Conservation (phyloP, 1,140 invertebrate species). For the Coelopa frigida region DNA sequence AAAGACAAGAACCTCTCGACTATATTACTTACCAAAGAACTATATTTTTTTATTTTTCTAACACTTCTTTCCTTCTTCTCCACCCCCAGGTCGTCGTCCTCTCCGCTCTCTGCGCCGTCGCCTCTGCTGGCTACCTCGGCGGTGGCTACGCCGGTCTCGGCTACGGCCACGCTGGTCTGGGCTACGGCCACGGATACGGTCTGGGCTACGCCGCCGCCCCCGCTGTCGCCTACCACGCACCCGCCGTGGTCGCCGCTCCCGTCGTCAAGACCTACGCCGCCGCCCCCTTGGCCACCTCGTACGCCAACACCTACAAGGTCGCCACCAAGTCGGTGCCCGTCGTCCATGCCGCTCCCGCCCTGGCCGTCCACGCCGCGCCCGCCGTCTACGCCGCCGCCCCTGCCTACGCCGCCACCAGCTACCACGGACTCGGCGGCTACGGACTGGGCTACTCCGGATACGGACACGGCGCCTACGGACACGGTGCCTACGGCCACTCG, state of each 20-base stretch:
- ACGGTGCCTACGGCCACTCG: slow-evolving; percentile 6
- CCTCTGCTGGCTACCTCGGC: slow-evolving; percentile 35
- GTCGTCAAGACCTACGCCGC: slow-evolving; percentile 28
- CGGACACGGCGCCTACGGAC: slow-evolving; percentile 18
- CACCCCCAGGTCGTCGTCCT: slow-evolving; percentile 27
- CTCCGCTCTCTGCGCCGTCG: slow-evolving; percentile 38
- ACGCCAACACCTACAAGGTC: slow-evolving; percentile 54
- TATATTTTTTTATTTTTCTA: too few relatives aligned
- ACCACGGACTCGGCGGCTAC: slow-evolving; percentile 20
- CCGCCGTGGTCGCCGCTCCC: slow-evolving; percentile 34
- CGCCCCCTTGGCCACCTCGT: slow-evolving; percentile 49
- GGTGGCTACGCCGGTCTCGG: slow-evolving; percentile 30
- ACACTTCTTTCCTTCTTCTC: not conserved
- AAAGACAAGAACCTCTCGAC: too few relatives aligned
- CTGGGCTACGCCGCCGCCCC: slow-evolving; percentile 24
- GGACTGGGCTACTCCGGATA: slow-evolving; percentile 7
- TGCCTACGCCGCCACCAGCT: slow-evolving; percentile 34
- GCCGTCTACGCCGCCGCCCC: slow-evolving; percentile 32
- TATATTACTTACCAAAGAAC: too few relatives aligned
- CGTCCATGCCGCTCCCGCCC: slow-evolving; percentile 37
- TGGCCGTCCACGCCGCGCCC: slow-evolving; percentile 23
- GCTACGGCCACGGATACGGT: slow-evolving; percentile 16
- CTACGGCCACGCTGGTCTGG: slow-evolving; percentile 16
- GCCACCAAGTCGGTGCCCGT: slow-evolving; percentile 37
- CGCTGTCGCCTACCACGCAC: slow-evolving; percentile 34